Evolutionary conservation across 2,888 invertebrate genomes (phyloP).

Genomic region (Pristionchus maxplancki): DNA sequence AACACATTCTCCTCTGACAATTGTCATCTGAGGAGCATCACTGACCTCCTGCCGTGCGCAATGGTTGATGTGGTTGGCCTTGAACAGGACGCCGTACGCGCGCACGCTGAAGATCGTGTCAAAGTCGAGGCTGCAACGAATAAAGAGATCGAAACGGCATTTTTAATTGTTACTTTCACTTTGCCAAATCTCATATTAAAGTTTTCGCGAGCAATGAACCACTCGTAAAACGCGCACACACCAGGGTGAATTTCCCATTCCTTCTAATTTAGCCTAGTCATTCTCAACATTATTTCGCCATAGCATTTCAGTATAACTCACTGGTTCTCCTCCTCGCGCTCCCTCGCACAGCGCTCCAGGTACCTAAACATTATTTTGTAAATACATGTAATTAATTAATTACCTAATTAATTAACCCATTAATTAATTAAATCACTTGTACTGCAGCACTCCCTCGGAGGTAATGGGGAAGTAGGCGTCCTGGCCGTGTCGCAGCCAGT

Average conservation of each 20-base stretch:
- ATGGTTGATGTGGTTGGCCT: neutral
- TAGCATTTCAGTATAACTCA: too few relatives aligned
- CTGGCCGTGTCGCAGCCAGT: neutral
- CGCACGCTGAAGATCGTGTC: conserved; percentile 5
- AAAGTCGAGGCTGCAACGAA: neutral
- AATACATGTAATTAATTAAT: neutral
- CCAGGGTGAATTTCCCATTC: neutral
- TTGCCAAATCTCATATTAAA: too few relatives aligned
- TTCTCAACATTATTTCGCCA: too few relatives aligned
- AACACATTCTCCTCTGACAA: too few relatives aligned
- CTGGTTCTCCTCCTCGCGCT: neutral
- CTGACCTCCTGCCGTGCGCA: neutral
- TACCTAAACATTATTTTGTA: neutral
- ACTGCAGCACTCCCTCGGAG: conserved; percentile 11
- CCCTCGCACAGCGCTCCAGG: neutral
- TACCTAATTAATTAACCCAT: neutral
- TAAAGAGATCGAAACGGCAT: too few relatives aligned
- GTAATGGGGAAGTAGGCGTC: conserved; percentile 16
- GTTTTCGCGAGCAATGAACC: neutral
- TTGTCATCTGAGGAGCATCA: too few relatives aligned
- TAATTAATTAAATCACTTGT: neutral
- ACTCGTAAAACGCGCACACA: neutral
- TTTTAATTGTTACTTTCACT: too few relatives aligned
- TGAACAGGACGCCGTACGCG: conserved; percentile 14
- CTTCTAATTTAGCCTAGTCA: too few relatives aligned